Evolutionary conservation across 2,113 vertebrate genomes (phyloP).

Genomic region (Corvus cornix): DNA sequence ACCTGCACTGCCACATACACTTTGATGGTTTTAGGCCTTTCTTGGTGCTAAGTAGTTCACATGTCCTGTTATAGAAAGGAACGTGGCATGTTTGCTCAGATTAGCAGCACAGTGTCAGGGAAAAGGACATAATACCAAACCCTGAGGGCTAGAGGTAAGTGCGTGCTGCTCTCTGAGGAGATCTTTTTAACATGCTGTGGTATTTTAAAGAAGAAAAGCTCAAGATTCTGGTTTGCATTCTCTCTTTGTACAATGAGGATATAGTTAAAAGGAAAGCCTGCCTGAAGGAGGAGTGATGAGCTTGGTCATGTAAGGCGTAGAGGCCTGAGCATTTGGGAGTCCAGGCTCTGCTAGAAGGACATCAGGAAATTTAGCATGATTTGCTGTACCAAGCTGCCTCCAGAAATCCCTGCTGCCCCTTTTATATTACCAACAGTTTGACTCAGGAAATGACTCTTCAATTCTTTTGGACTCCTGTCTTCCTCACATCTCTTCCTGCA

Average conservation of each 20-base stretch:
- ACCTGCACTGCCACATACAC: too few relatives aligned
- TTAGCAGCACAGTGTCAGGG: background rate
- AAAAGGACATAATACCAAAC: background rate
- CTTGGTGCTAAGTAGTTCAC: background rate
- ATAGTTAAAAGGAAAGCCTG: background rate
- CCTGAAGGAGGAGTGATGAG: background rate
- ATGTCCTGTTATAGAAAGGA: background rate
- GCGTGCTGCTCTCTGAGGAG: background rate
- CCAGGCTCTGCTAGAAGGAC: background rate
- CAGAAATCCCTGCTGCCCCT: background rate
- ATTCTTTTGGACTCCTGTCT: background rate
- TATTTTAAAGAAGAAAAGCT: background rate
- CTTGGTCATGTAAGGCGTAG: background rate
- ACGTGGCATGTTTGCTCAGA: background rate
- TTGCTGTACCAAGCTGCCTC: background rate
- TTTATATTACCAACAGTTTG: background rate
- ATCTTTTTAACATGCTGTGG: background rate
- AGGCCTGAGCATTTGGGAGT: background rate
- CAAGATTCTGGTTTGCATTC: background rate
- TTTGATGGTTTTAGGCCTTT: background rate
- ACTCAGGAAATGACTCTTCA: background rate
- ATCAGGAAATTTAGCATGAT: background rate
- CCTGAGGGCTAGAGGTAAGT: background rate
- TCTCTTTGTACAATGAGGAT: background rate
- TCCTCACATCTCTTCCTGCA: background rate